Percentiles rank a stretch among this genome's conserved stretches.
Conservation (phyloP, 2,113 vertebrate species). For the Colossoma macropomum region DNA sequence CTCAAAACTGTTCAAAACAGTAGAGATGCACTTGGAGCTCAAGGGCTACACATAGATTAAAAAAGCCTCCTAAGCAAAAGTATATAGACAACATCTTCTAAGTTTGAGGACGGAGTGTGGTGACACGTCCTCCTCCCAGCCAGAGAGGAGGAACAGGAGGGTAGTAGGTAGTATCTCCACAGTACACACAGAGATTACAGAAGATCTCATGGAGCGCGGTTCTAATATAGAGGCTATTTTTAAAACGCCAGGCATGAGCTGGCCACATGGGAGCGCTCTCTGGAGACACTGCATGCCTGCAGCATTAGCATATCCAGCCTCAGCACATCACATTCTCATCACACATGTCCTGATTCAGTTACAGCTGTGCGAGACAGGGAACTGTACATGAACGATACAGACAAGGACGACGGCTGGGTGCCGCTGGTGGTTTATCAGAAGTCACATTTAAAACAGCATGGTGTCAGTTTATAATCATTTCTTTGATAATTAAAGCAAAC, state of each 20-base stretch:
- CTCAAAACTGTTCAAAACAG: too few species aligned
- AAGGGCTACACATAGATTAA: not conserved
- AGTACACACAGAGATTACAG: slow-evolving; percentile 63
- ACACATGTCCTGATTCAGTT: not conserved
- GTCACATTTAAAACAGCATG: not conserved
- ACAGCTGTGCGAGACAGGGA: not conserved
- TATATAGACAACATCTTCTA: not conserved
- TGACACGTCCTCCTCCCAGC: not conserved
- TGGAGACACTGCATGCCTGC: slow-evolving; percentile 65
- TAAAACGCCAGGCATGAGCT: slow-evolving; percentile 74
- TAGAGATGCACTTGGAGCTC: too few species aligned
- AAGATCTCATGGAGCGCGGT: slow-evolving; percentile 62
- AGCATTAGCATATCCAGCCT: slow-evolving; percentile 71
- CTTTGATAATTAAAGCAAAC: too few species aligned
- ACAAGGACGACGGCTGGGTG: not conserved
- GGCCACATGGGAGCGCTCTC: slow-evolving; percentile 70
- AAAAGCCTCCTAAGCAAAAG: not conserved
- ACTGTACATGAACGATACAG: not conserved
- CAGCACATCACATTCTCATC: slow-evolving; percentile 30
- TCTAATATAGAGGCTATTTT: slow-evolving; percentile 77
- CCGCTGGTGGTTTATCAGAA: not conserved
- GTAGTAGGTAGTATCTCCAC: slow-evolving; percentile 62
- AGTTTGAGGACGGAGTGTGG: not conserved
- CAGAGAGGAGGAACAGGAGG: slow-evolving; percentile 41
- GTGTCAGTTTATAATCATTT: not conserved